Evolutionary conservation across 2,888 invertebrate genomes (phyloP).

Genomic region (Polydrusus pterygomalis): DNA sequence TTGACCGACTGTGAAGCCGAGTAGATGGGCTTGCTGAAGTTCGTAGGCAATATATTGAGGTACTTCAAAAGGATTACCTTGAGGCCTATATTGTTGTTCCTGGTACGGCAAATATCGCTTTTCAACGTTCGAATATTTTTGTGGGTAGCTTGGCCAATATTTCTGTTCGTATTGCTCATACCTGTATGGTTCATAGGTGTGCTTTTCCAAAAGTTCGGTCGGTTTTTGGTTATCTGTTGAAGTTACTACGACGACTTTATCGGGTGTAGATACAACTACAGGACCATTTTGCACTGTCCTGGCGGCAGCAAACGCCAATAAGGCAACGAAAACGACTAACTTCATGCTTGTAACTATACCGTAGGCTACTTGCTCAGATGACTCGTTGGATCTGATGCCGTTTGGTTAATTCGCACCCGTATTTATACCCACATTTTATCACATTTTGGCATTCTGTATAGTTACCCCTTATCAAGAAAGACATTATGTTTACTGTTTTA

Average conservation of each 20-base stretch:
- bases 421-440: constrained; percentile 46
- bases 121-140: not conserved
- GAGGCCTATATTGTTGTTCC: constrained; percentile 29
- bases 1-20: constrained; percentile 35
- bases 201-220: not conserved
- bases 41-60: constrained; percentile 42
- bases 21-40: constrained; percentile 40
- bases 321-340: constrained; percentile 37
- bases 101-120: constrained; percentile 19
- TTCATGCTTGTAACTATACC: constrained; percentile 26
- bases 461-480: constrained; percentile 40
- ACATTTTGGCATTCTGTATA: not conserved
- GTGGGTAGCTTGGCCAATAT: not conserved
- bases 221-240: not conserved
- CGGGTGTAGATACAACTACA: constrained; percentile 10
- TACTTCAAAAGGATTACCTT: constrained; percentile 39
- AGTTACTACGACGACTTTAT: not conserved
- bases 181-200: not conserved
- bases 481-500: constrained; percentile 9
- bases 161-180: not conserved
- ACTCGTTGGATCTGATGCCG: constrained; percentile 41
- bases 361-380: constrained; percentile 25
- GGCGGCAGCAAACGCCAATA: constrained; percentile 46
- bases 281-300: constrained; percentile 14
- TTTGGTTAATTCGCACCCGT: constrained; percentile 17